Base-by-base conservation (phyloP, 2,888 invertebrate species). In the Nemapogon koenigi region DNA sequence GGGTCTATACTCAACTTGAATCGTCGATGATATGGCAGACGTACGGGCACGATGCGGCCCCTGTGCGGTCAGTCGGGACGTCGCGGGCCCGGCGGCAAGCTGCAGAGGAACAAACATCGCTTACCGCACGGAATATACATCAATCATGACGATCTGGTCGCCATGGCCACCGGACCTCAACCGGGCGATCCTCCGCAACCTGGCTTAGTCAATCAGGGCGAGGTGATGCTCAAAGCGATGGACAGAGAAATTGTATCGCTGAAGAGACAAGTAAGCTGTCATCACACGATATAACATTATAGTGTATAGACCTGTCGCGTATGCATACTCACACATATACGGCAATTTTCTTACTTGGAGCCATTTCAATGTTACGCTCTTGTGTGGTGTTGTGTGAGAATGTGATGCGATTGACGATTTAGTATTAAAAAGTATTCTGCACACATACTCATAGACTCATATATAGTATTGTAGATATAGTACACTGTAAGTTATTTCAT, bases 121-220 rank as follows among this genome's bases (percentile, higher is more conserved):
- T 91, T 97, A 56, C 97, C 97, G 44, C 89, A 91, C 57, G 97
- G 97, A 75, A 95, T 97, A 90, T 93, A 94, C 83, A 91, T 97
- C 81, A 95, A 94, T 84, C 92, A 95, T 78, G 97, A 97, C 75
- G 97, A 97, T 83, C 85, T 97, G 69, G 89, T 93, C 51, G 88
- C 91, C 53, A 87, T 97, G 83, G 95, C 95, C 44, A 87, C 88
- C 46, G 88, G 87, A 52, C 86, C 88, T 41, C 82, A 82, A 60
- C 83, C 83, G 57, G 81, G 82, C 52, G 81, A 79, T 55, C 60
- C 76, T 37, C 52, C 63, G 46, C 56, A 82, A 76, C 57, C 82
- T 67, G 56, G 73, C 59, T 50, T 64, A 45, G 55, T 70, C 63
- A 84, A 83, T 59, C 88, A 88, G 65, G 89, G 89, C 53, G 90